Evolutionary conservation across 1,140 invertebrate genomes (phyloP).

Genomic region (Prorops nasuta): DNA sequence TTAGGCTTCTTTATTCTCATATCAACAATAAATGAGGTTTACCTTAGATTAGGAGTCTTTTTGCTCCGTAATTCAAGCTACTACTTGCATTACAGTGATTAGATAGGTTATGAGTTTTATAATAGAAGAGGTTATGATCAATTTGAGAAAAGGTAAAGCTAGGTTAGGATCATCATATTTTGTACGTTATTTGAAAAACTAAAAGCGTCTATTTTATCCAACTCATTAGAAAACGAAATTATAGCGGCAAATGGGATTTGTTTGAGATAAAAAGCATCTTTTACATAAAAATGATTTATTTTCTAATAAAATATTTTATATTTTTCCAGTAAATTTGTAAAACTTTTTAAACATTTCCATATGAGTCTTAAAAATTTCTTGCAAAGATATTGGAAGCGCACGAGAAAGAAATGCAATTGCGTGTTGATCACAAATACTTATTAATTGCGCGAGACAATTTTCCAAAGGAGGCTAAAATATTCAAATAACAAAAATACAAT

Average conservation of each 20-base stretch:
- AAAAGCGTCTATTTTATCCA: background rate
- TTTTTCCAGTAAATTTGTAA: constrained; percentile 52
- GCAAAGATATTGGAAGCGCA: constrained; percentile 40
- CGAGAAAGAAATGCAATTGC: constrained; percentile 47
- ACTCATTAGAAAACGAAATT: background rate
- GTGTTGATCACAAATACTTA: constrained; percentile 52
- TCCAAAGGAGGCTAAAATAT: constrained; percentile 43
- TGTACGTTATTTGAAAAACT: background rate
- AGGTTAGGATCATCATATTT: background rate
- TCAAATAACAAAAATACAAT: constrained; percentile 3
- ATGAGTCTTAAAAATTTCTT: constrained; percentile 50
- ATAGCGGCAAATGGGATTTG: background rate
- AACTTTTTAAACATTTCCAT: constrained; percentile 51
- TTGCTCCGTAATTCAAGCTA: too few relatives aligned
- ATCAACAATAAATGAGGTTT: background rate
- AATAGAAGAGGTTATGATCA: too few relatives aligned
- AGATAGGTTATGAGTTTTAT: too few relatives aligned
- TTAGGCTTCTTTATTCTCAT: background rate
- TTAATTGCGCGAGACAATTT: constrained; percentile 42
- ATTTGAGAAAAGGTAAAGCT: too few relatives aligned
- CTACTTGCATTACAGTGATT: too few relatives aligned
- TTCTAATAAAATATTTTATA: constrained; percentile 32
- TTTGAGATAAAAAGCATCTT: background rate
- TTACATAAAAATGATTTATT: background rate
- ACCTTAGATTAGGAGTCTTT: too few relatives aligned